These are phyloP conservation scores for Aspidapion aeneum DNA, from an alignment of 2,888 invertebrate species.

Conservation along the genomic window DNA sequence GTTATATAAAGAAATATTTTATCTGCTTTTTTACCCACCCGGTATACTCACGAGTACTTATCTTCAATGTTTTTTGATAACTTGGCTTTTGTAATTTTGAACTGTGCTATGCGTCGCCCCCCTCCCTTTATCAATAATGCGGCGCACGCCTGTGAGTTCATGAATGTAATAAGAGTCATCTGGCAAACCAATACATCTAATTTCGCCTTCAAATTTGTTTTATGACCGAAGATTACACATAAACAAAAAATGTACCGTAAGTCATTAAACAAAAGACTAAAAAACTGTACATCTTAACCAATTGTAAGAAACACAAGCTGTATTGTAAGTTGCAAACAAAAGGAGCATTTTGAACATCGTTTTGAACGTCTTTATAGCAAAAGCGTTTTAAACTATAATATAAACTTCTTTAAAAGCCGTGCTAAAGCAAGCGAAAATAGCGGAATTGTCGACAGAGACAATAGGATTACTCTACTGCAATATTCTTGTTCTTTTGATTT, in stretches of 20 bases:
- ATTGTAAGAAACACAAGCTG: neutral
- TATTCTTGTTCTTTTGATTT: neutral
- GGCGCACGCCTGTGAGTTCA: too few relatives aligned
- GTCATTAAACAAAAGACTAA: neutral
- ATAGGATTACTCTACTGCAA: neutral
- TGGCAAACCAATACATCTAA: too few relatives aligned
- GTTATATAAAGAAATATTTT: too few relatives aligned
- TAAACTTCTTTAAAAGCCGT: neutral
- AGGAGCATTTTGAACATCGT: neutral
- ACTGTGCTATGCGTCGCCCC: too few relatives aligned
- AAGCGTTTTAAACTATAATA: neutral
- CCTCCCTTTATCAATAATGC: too few relatives aligned
- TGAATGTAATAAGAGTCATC: too few relatives aligned
- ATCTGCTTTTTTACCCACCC: too few relatives aligned
- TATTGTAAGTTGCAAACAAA: neutral
- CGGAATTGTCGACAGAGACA: neutral
- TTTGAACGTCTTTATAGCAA: neutral
- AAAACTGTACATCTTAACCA: neutral
- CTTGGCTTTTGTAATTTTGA: too few relatives aligned
- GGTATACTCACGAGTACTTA: too few relatives aligned
- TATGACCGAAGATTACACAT: too few relatives aligned
- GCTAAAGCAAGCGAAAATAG: neutral
- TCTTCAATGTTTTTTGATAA: too few relatives aligned
- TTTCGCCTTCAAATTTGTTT: too few relatives aligned
- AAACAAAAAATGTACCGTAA: neutral